phyloP scores from a whole-genome alignment of 1,140 invertebrate genomes.

The Hyles euphorbiae region DNA sequence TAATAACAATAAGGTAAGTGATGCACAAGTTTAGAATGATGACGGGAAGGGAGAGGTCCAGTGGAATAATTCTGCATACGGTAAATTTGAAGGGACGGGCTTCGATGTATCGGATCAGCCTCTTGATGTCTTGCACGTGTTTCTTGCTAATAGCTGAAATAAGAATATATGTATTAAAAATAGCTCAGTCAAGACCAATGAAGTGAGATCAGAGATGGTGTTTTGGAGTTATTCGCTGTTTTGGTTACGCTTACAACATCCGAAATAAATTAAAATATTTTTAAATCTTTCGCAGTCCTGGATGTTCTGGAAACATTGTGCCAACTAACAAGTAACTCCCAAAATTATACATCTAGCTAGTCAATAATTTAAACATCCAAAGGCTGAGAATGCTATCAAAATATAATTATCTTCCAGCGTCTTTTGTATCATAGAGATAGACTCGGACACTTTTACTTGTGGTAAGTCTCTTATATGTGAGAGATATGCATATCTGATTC shows the following conservation, averaged over 20 bases:
- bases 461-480: conserved; percentile 5
- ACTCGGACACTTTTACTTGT: background rate
- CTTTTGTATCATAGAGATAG: background rate
- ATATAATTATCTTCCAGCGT: background rate
- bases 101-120: conserved; percentile 24
- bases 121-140: conserved; percentile 7
- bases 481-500: no score
- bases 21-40: background rate
- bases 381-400: no score
- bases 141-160: conserved; percentile 11
- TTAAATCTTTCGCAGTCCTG: background rate
- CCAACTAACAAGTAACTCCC: no score
- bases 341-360: no score
- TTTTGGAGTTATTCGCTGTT: background rate
- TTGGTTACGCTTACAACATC: background rate
- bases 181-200: background rate
- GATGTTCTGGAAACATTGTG: background rate
- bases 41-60: conserved; percentile 18
- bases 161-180: background rate
- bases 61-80: conserved; percentile 14
- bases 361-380: no score
- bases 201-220: background rate
- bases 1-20: background rate
- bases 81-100: conserved; percentile 19
- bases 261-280: background rate